These are phyloP conservation scores for Euwallacea fornicatus DNA, from an alignment of 1,140 invertebrate species.

Conservation along the genomic window DNA sequence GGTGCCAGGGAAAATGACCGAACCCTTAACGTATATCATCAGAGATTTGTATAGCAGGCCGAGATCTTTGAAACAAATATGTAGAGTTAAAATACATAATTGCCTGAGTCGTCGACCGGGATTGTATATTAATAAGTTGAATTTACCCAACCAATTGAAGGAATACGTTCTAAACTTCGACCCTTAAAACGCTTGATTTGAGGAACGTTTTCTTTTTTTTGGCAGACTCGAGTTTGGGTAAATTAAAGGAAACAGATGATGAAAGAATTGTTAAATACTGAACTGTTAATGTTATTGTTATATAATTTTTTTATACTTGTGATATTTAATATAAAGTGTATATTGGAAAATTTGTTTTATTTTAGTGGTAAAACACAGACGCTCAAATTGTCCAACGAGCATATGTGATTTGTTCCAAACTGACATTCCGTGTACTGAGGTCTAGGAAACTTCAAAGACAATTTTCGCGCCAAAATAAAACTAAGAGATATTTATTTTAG, in stretches of 20 bases:
- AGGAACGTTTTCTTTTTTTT: not conserved
- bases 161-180: conserved; percentile 73
- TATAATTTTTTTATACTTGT: conserved; percentile 34
- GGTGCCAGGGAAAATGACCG: conserved; percentile 64
- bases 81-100: conserved; percentile 66
- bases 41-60: conserved; percentile 65
- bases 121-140: conserved; percentile 65
- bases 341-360: not conserved
- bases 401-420: no score
- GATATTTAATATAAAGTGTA: conserved; percentile 14
- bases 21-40: conserved; percentile 63
- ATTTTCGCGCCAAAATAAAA: no score
- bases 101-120: conserved; percentile 64
- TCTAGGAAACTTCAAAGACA: no score
- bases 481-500: no score
- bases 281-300: conserved; percentile 31
- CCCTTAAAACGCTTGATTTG: conserved; percentile 52
- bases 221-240: not conserved
- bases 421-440: no score
- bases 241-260: conserved; percentile 1
- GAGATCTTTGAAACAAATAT: conserved; percentile 66
- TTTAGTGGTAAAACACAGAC: no score
- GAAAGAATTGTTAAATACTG: conserved; percentile 10
- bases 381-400: no score
- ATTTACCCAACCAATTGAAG: conserved; percentile 66